Conservation (phyloP, 2,888 invertebrate genomes). For the Ormyrus nitidulus region DNA sequence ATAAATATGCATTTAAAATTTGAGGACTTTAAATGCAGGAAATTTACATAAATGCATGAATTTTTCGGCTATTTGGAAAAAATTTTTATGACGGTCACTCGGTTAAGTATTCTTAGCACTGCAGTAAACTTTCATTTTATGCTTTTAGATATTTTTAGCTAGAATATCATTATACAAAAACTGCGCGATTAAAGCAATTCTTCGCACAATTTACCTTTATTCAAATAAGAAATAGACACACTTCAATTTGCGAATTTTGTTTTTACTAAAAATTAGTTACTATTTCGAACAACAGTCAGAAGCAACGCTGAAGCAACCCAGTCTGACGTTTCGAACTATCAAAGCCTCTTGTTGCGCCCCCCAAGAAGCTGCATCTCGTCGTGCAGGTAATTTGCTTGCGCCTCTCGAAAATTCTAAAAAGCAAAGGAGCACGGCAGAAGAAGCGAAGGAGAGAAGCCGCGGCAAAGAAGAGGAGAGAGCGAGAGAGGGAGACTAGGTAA, state of each 20-base stretch:
- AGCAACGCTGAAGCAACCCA: no score
- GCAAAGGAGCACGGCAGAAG: not conserved
- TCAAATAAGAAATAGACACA: not conserved
- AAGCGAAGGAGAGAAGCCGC: not conserved
- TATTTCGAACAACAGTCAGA: no score
- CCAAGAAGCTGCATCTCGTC: not conserved
- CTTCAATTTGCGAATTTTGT: no score
- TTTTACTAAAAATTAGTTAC: no score
- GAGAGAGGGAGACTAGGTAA: not conserved
- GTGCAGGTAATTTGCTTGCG: not conserved
- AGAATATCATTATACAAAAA: no score
- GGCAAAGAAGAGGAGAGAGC: not conserved
- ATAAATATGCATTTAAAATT: slow-evolving; percentile 46
- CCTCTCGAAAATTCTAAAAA: slow-evolving; percentile 1
- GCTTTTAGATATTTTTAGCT: not conserved
- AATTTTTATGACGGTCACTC: slow-evolving; percentile 5
- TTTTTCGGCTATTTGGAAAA: slow-evolving; percentile 8
- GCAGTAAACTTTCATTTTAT: no score
- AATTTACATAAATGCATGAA: slow-evolving; percentile 42
- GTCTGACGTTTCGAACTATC: no score
- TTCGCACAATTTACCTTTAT: not conserved
- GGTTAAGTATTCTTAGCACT: not conserved
- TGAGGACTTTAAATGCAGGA: slow-evolving; percentile 16
- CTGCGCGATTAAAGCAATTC: no score
- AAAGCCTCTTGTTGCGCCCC: no score